Conservation (phyloP, 1,140 invertebrate species). For the Homalodisca vitripennis region DNA sequence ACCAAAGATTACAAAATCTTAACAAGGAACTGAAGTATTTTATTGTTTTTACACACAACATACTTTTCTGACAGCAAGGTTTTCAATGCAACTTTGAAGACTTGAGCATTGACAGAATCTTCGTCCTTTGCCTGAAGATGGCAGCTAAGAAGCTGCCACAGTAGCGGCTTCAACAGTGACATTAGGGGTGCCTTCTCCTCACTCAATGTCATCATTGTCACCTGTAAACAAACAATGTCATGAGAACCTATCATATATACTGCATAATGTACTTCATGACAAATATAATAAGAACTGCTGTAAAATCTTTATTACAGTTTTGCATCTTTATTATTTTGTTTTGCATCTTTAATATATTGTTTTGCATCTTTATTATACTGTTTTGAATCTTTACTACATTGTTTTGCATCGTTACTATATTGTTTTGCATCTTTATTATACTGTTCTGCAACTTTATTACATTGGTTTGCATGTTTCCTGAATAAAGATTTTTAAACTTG, state of each 20-base stretch:
- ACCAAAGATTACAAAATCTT: too few species aligned
- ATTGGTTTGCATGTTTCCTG: neutral
- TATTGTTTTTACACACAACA: conserved; percentile 9
- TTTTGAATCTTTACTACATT: neutral
- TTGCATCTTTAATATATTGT: neutral
- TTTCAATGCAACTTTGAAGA: conserved; percentile 52
- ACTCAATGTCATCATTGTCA: conserved; percentile 55
- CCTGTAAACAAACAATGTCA: conserved; percentile 43
- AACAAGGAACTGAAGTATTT: too few species aligned
- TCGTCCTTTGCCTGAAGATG: conserved; percentile 51
- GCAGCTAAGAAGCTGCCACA: conserved; percentile 53
- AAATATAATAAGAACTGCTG: neutral
- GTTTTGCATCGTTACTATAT: neutral
- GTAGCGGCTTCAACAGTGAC: conserved; percentile 55
- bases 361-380: neutral
- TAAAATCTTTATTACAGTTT: neutral
- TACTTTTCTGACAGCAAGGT: conserved; percentile 49
- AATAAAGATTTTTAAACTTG: too few species aligned
- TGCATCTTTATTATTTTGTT: neutral
- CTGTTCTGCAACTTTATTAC: neutral
- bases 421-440: neutral
- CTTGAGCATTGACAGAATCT: conserved; percentile 48
- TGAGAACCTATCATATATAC: too few species aligned
- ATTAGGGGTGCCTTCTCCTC: conserved; percentile 56
- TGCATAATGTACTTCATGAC: neutral